These are phyloP conservation scores for Epiblema foenella DNA, from an alignment of 2,888 invertebrate species.

Conservation along the genomic window DNA sequence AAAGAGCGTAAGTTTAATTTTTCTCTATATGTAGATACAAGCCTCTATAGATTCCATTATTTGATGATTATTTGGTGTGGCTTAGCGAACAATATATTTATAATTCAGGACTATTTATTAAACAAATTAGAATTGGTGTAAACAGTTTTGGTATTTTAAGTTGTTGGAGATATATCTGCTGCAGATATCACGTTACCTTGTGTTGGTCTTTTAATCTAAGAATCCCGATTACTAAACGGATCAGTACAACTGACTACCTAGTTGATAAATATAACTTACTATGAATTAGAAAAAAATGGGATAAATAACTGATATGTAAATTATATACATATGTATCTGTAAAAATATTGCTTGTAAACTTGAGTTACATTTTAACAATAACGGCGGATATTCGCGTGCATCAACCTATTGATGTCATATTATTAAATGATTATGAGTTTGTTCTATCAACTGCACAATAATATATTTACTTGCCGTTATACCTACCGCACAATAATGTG, in stretches of 20 bases:
- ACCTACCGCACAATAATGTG: conserved; percentile 56
- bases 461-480: conserved; percentile 47
- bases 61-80: neutral
- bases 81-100: neutral
- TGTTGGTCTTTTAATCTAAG: neutral
- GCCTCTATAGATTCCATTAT: neutral
- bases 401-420: neutral
- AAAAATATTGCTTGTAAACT: too few relatives aligned
- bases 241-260: neutral
- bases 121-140: too few relatives aligned
- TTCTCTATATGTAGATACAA: neutral
- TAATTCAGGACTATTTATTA: too few relatives aligned
- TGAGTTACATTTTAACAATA: neutral
- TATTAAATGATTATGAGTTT: conserved; percentile 43
- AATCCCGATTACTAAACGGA: neutral
- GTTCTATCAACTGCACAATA: conserved; percentile 64
- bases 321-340: neutral
- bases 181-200: too few relatives aligned
- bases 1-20: too few relatives aligned
- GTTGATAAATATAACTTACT: neutral
- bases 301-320: neutral
- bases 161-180: too few relatives aligned
- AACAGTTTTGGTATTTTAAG: neutral
- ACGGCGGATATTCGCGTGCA: neutral
- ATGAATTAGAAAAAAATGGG: neutral